These are phyloP conservation scores for Ranitomeya variabilis DNA, from an alignment of 2,113 vertebrate species.

Conservation along the genomic window DNA sequence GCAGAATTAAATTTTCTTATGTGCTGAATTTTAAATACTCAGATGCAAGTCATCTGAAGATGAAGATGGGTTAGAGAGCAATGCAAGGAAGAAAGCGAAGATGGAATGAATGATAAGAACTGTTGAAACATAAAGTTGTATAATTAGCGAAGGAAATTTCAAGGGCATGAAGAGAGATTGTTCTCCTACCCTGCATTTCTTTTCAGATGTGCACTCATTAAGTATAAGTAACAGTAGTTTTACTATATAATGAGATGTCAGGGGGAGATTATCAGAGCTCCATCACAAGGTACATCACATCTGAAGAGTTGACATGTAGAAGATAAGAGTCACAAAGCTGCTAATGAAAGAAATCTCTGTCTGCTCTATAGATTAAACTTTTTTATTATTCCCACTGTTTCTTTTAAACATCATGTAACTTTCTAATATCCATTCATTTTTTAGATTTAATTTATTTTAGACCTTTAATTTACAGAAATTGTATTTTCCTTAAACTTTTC, in stretches of 20 bases:
- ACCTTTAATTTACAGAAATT: no score
- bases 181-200: neutral
- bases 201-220: neutral
- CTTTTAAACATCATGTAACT: neutral
- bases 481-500: no score
- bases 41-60: neutral
- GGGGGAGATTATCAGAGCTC: constrained; percentile 6
- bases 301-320: neutral
- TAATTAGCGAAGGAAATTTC: neutral
- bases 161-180: constrained; percentile 4
- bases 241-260: constrained; percentile 24
- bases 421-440: neutral
- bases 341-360: neutral
- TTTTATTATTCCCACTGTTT: neutral
- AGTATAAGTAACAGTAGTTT: neutral
- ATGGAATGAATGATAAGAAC: neutral
- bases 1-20: neutral
- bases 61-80: neutral
- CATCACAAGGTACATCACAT: neutral
- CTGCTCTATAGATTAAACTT: neutral
- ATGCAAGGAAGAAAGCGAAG: neutral
- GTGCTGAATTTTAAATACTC: neutral
- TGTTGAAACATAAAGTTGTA: neutral
- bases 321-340: neutral
- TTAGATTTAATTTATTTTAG: neutral